Evolutionary conservation across 2,113 vertebrate species (phyloP), one percentile per base, ranked within the genome.

Genomic region (Ochotona curzoniae): DNA sequence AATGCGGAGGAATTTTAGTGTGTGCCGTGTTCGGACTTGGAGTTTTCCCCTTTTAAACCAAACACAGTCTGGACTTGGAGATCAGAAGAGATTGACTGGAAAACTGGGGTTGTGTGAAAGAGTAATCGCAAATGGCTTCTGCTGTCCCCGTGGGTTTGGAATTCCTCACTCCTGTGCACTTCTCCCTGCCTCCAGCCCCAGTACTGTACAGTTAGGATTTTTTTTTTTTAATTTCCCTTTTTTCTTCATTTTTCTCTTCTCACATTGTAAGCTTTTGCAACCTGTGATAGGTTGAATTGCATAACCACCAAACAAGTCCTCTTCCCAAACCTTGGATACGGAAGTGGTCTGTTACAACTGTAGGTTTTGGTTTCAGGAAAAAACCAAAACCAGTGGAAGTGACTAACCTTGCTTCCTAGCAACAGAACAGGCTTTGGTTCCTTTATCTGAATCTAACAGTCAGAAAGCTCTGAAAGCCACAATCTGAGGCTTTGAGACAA

Each of bases 281-380:
- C 30, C 51, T 54, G 28, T 47, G 38, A 44, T 86, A 26, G 64
- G 2, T 83, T 90, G 75, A 30, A 71, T 95, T 90, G 35, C 35
- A 91, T 93, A 86, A 83, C 26, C 23, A 67, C 61, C 63, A 67
- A 30, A 32, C 51, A 91, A 76, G 18, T 54, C 44, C 78, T 84
- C 57, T 10, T 8, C 60, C 23, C 63, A 86, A 25, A 60, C 28
- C n/a, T 67, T 47, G 23, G 8, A 54, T 91, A 8, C 71, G 38
- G 93, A 92, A 88, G 54, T 35, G 60, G 7, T 32, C 38, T 93
- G 69, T 30, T 93, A 3, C 28, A 54, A 70, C 74, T 83, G 47
- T 14, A 87, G 83, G 23, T 89, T 94, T 44, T 80, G 21, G 14
- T 76, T 63, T 90, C 60, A 88, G 83, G 20, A 79, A 25, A 82